Base-by-base conservation (phyloP, 2,797 vertebrate species). In the Malurus splendens region DNA sequence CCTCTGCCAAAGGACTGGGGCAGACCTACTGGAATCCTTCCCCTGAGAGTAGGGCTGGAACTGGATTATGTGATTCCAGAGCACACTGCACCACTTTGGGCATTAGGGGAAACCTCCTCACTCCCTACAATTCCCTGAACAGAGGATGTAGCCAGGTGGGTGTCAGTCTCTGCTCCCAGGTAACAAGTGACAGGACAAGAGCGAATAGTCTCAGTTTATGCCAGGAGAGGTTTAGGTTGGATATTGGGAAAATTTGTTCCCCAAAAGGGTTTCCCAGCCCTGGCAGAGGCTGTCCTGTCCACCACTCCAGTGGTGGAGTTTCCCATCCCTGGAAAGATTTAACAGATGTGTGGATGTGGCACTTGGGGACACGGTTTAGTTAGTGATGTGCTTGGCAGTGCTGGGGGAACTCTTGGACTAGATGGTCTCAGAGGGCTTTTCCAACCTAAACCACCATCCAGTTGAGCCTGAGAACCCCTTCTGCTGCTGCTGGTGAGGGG, bases 331-430 rank as follows among this genome's bases (percentile, higher is more conserved):
- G 45, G 12, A 52, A 39, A 17, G 18, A 57, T 64, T 61, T 57
- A n/a, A 47, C 39, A 57, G 20, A 20, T 24, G 1, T 1, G 3
- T 62, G 16, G 18, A 32, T 51, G 56, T 45, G 38, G 24, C 36
- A 56, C 10, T 0, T 68, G 56, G 30, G 39, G 23, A 51, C 10
- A 3, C 5, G 1, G 28, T 22, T 68, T 57, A 57, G 44, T 45
- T 57, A 57, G 44, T 45, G 18, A 18, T 56, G 64, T 14, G 6
- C 50, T 62, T 44, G 38, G 28, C 14, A 39, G 32, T 62, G 64
- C 44, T 75, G 32, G 9, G 23, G 20, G 6, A 75, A n/a, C 0
- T 0, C 12, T 39, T 62, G 24, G 38, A 33, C 6, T 68, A 4
- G 6, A 51, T 33, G 18, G 20, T 81, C 56, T 64, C 50, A 57